phyloP scores from a whole-genome alignment of 2,113 vertebrate species.

The Neolamprologus cancellatus region DNA sequence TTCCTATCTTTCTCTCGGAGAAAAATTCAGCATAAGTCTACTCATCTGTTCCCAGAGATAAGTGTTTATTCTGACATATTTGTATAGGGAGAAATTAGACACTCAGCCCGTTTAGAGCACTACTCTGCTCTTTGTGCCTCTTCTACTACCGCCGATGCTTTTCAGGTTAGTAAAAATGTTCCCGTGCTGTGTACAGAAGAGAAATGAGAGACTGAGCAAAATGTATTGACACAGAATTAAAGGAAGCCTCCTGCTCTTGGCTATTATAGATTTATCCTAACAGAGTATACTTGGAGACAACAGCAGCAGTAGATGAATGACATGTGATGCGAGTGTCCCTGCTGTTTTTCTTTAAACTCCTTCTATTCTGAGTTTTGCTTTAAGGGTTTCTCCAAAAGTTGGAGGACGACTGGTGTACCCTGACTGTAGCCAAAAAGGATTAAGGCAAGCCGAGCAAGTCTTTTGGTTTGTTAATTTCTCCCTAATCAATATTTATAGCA shows the following conservation, averaged over 20 bases:
- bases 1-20: conserved; percentile 18
- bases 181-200: neutral
- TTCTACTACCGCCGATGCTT: neutral
- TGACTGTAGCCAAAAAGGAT: neutral
- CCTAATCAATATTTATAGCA: neutral
- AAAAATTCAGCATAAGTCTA: neutral
- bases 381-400: neutral
- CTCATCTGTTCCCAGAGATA: conserved; percentile 26
- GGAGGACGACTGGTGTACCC: neutral
- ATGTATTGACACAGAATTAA: conserved; percentile 18
- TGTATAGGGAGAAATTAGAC: conserved; percentile 25
- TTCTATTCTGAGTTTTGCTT: neutral
- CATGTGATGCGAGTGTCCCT: neutral
- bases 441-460: neutral
- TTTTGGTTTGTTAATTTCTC: neutral
- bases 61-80: conserved; percentile 49
- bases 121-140: neutral
- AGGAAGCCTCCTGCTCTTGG: conserved; percentile 7
- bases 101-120: conserved; percentile 21
- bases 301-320: neutral
- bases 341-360: neutral
- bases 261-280: neutral
- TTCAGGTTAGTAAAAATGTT: neutral
- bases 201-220: conserved; percentile 33
- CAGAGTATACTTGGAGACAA: neutral